Evolutionary conservation across 2,797 vertebrate genomes (phyloP), one percentile per base, ranked within the genome.

Genomic region (Erethizon dorsatum): DNA sequence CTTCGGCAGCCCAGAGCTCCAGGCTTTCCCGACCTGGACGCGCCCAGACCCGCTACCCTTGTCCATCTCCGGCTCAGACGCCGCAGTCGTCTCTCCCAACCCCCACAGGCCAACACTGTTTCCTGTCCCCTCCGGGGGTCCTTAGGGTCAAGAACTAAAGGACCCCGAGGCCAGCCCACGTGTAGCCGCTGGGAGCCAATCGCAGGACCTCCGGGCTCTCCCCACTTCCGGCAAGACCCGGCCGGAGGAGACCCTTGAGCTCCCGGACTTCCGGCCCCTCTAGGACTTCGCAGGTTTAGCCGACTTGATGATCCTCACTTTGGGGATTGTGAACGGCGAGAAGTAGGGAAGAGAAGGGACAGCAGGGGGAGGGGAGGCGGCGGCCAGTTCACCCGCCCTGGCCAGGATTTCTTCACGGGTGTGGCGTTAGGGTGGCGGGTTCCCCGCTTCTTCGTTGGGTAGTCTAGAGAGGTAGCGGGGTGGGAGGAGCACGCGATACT

Each of bases 71-170:
- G 14, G 57, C 26, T 26, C 15, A 14, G 37, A n/a, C 5, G 15
- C 57, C 0, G 4, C 26, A 0, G 41, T 10, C 9, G 0, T 22
- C 41, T 24, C 28, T 20, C 14, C 41, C 7, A 37, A 2, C 3
- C 13, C 41, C 37, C 26, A 31, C 12, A 57, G 17, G 5, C 18
- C 52, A 80, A 22, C 33, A 59, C 18, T 6, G 18, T 41, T 61
- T 45, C n/a, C 37, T 15, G 33, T 61, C 7, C 20, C 24, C 1
- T 22, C 22, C n/a, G 0, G 54, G 24, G n/a, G 22, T 9, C 56
- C 56, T 37, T 26, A 61, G 24, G 12, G n/a, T 41, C 56, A 26
- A 28, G n/a, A 82, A 41, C 6, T 37, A 57, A 57, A 41, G 41
- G 79, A 17, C 13, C 33, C 3, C 33, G 17, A 33, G 28, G 17